Evolutionary conservation across 2,113 vertebrate genomes (phyloP), one percentile per base, ranked within the genome.

Genomic region (Sterrhoptilus dennistouni): DNA sequence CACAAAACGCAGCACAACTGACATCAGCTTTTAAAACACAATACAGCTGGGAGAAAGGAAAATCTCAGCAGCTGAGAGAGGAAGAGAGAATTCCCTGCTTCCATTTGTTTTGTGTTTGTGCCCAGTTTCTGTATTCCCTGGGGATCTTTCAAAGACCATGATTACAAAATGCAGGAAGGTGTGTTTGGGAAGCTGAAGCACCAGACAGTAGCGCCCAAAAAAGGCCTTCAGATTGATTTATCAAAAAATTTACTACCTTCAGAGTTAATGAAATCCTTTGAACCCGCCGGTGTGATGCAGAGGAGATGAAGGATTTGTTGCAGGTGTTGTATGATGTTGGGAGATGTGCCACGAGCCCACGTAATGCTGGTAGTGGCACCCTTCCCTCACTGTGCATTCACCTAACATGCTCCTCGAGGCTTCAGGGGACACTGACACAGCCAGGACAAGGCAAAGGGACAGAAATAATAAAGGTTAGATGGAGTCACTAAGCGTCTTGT

Each of bases 291-390:
- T 27, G 76, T 61, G 83, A 61, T 40, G 52, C 45, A 17, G 1
- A 70, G 72, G 91, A 94, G 93, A 50, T 31, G 87, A 87, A 70
- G 40, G 95, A 94, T 86, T 93, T 88, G 86, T 28, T 50, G 86
- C 52, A 53, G 36, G 24, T 23, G 12, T 28, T 71, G 74, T 8
- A 0, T 4, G 54, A 31, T 23, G 76, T 3, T 68, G 52, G 52
- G 53, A 60, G 44, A 64, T 2, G 11, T 31, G 69, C 60, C 87
- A 53, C 0, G 0, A 83, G 36, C 57, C 61, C 83, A 66, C 1
- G 8, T 65, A 61, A 44, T 5, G 6, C 49, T 4, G 35, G 42
- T 36, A 61, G 74, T 23, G 5, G 10, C 5, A 4, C 4, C 2
- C 17, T 89, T 14, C 35, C 24, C 87, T 93, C 69, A 1, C 31